A percentile compares a stretch with the other conserved stretches of the same genome.
phyloP scores from a whole-genome alignment of 2,797 vertebrate genomes.

The Enteromius treurensis region DNA sequence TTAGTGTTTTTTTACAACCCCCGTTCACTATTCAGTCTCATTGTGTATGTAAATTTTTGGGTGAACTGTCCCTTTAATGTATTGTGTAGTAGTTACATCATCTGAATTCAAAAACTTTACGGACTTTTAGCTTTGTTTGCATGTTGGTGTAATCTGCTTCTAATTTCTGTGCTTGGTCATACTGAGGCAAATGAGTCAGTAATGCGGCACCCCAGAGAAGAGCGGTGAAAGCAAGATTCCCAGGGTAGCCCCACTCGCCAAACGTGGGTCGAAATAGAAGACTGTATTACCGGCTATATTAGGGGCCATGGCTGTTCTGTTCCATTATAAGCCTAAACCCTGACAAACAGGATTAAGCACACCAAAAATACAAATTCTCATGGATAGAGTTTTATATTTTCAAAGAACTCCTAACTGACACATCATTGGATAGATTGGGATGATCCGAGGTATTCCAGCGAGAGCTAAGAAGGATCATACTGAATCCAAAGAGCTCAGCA shows the following conservation, averaged over 20 bases:
- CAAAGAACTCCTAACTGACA: slow-evolving; percentile 46
- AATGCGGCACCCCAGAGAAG: background rate
- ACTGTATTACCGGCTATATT: slow-evolving; percentile 26
- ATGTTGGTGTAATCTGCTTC: background rate
- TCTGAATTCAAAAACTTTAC: background rate
- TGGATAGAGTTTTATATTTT: slow-evolving; percentile 46
- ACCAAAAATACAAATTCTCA: slow-evolving; percentile 48
- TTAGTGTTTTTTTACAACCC: background rate
- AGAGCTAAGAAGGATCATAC: slow-evolving; percentile 49
- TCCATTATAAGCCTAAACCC: slow-evolving; percentile 38
- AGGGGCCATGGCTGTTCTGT: slow-evolving; percentile 32
- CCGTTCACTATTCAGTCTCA: background rate
- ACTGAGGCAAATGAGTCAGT: slow-evolving; percentile 4
- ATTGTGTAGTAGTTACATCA: background rate
- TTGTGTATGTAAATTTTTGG: background rate
- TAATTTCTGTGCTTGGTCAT: slow-evolving; percentile 13
- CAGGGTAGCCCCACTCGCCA: background rate
- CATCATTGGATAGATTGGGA: slow-evolving; percentile 53
- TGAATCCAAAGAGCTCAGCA: slow-evolving; percentile 51
- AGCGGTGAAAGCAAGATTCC: slow-evolving; percentile 7
- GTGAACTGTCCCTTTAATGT: slow-evolving; percentile 6
- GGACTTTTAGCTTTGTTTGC: slow-evolving; percentile 14
- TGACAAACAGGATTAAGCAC: slow-evolving; percentile 40
- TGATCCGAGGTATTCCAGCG: slow-evolving; percentile 51
- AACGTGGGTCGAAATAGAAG: background rate